Conservation (phyloP, 2,888 invertebrate genomes). For the Sarcophaga variegata region DNA sequence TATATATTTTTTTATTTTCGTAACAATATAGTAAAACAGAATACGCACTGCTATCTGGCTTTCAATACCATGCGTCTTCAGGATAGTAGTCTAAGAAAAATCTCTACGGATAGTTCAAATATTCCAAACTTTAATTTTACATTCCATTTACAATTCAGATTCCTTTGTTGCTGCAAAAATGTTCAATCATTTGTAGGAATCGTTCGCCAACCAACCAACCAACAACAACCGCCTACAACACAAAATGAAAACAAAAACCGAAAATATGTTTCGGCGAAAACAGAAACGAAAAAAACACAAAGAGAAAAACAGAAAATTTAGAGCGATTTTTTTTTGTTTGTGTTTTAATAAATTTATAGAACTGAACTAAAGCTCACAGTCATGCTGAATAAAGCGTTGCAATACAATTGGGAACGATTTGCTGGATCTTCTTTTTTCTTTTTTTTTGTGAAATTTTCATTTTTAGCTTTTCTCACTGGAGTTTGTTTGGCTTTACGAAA, state of each 20-base stretch:
- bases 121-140: too few relatives aligned
- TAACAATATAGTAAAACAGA: too few relatives aligned
- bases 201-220: background rate
- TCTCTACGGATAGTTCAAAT: too few relatives aligned
- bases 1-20: too few relatives aligned
- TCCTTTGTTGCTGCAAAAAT: too few relatives aligned
- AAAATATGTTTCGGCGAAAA: background rate
- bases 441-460: background rate
- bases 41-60: too few relatives aligned
- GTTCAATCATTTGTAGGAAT: too few relatives aligned
- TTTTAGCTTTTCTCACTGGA: background rate
- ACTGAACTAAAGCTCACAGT: constrained; percentile 1
- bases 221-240: background rate
- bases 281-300: background rate
- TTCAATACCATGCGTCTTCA: too few relatives aligned
- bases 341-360: constrained; percentile 55
- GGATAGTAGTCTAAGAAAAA: too few relatives aligned
- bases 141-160: too few relatives aligned
- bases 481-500: constrained; percentile 4
- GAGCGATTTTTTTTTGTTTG: background rate
- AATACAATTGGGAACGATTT: constrained; percentile 64
- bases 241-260: background rate
- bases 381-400: constrained; percentile 34
- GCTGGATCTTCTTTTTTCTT: constrained; percentile 38
- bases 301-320: background rate